A percentile compares a stretch with the other conserved stretches of the same genome.
Evolutionary conservation across 2,113 vertebrate species (phyloP).

Genomic region (Atherinomorus stipes): DNA sequence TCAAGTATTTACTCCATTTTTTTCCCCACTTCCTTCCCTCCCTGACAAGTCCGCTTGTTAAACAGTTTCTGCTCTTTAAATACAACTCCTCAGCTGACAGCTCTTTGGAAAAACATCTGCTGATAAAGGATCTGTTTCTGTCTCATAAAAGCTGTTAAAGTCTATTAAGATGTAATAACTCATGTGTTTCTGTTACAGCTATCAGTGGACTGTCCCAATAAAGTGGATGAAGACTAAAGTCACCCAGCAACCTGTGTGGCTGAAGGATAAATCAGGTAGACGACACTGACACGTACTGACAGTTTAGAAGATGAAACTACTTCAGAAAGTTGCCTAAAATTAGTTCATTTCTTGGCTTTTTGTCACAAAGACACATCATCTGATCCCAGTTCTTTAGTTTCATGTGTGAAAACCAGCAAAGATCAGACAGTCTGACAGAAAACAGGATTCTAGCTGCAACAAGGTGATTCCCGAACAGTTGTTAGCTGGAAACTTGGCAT

Average conservation of each 20-base stretch:
- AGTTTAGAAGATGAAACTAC: neutral
- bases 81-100: no score
- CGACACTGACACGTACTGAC: neutral
- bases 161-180: neutral
- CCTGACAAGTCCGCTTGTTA: neutral
- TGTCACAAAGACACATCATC: no score
- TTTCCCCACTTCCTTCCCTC: neutral
- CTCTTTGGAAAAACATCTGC: neutral
- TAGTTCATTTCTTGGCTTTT: no score
- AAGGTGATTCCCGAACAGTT: no score
- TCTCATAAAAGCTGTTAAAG: neutral
- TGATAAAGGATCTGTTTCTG: neutral
- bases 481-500: no score
- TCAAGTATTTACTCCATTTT: slow-evolving; percentile 77
- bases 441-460: no score
- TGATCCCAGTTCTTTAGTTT: no score
- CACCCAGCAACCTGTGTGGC: slow-evolving; percentile 35
- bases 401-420: no score
- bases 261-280: slow-evolving; percentile 67
- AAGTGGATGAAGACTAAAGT: slow-evolving; percentile 50
- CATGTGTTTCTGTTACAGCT: slow-evolving; percentile 77
- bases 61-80: no score
- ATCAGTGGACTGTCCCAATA: slow-evolving; percentile 89
- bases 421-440: no score
- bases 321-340: neutral